Base-by-base conservation (phyloP, 2,888 invertebrate genomes). In the Nowickia ferox region DNA sequence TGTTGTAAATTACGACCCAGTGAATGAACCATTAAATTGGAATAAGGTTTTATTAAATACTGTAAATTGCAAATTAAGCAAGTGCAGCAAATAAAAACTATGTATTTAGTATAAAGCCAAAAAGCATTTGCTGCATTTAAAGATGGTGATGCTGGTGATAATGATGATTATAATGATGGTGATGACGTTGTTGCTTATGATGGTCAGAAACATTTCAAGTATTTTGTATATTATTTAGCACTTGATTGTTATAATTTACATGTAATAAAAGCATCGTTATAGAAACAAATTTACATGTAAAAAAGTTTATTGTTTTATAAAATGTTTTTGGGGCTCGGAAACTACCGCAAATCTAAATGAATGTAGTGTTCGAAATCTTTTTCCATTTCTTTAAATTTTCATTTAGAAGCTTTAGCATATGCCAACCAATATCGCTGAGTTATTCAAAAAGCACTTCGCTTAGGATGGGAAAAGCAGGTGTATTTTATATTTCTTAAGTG, bases 161-260 rank as follows among this genome's bases (percentile, higher is more conserved):
- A 19, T 77, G 22, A 51, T 69, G 77, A 78, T 68, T n/a, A 46
- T 59, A 40, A 17, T 48, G 48, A 48, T 51, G 66, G 22, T 6
- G 17, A 61, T 17, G 61, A 11, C 42, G 61, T 5, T 15, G 55
- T 1, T 19, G 74, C 44, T 46, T 9, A 42, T 81, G 42, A 57
- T 66, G 75, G 63, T 63, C 42, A 53, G 57, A 74, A 40, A 61
- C 40, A 61, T 19, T 61, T 51, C 17, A 65, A 65, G 17, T 66
- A 10, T 77, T 78, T 30, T 63, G 48, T 51, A 53, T 77, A 74
- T 68, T 72, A 42, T 80, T 75, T 83, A 75, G 61, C 81, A 72
- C 77, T 59, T 75, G 83, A 83, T 79, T 83, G 79, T 66, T 48
- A 79, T 59, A 82, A 72, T 83, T 86, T 76, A 72, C 79, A 83